Evolutionary conservation across 2,113 vertebrate genomes (phyloP), one percentile per base, ranked within the genome.

Genomic region (Heterochromis multidens): DNA sequence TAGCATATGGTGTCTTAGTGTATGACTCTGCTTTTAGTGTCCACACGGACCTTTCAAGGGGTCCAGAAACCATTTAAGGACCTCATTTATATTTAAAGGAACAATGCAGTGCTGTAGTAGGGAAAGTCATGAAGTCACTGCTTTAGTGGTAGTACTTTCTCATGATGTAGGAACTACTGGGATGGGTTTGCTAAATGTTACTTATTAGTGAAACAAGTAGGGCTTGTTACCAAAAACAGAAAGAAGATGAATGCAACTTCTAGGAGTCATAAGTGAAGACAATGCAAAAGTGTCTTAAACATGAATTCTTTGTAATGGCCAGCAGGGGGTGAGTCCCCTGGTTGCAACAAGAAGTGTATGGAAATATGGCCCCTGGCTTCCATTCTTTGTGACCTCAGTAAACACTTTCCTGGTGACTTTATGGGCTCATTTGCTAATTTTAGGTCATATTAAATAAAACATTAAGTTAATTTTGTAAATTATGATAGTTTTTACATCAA

Each of bases 21-120:
- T 52, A 21, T 72, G 67, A 25, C 25, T 74, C 67, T 74, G 27
- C 43, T 74, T 74, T 52, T 74, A 31, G 29, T 31, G 25, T 74
- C 0, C 12, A 52, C 67, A 31, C 19, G 49, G 31, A 31, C 2
- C 25, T 52, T 13, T 29, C 43, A 6, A 11, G 25, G 25, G 40
- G 17, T 29, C 29, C 67, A 72, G 43, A 27, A 52, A 21, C 25
- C 0, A 72, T 72, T 72, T 31, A 72, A 72, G 25, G 67, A 21
- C 43, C 19, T 72, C 67, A 29, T 49, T 21, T 49, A 49, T 27
- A 72, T 52, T 49, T 52, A 29, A 72, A 72, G 67, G 49, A 21
- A 49, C 43, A 72, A 43, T 29, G 16, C 46, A 29, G 43, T 21
- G 16, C 25, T 70, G 37, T 27, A 46, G 63, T 25, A 17, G 17